phyloP scores from a whole-genome alignment of 2,797 vertebrate genomes.

The Mus caroli region DNA sequence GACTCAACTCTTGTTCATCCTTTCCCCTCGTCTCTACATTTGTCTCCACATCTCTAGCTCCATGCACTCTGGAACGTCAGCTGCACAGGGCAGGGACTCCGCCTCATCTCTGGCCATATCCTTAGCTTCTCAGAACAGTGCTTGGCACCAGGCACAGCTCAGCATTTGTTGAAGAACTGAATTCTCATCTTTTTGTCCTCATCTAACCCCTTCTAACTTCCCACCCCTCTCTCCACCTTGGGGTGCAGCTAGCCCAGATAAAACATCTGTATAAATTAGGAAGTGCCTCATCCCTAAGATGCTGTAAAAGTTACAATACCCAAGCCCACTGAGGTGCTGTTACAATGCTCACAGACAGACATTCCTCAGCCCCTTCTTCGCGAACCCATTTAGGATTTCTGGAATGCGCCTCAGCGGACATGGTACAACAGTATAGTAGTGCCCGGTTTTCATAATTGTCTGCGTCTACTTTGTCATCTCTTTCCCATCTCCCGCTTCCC shows the following conservation, averaged over 20 bases:
- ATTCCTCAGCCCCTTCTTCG: not conserved
- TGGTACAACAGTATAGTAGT: fast-evolving
- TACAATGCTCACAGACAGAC: not conserved
- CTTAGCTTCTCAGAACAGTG: not conserved
- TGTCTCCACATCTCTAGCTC: not conserved
- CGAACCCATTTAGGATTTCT: not conserved
- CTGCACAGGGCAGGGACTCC: not conserved
- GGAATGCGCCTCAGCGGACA: fast-evolving
- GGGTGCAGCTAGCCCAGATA: not conserved
- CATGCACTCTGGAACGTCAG: not conserved
- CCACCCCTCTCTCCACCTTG: not conserved
- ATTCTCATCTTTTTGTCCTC: not conserved
- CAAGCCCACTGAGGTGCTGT: not conserved
- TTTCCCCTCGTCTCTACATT: too few species aligned
- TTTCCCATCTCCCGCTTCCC: not conserved
- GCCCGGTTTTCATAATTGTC: not conserved
- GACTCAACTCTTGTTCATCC: not conserved
- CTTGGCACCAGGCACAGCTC: not conserved
- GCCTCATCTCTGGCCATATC: too few species aligned
- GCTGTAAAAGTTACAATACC: not conserved
- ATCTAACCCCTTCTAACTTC: not conserved
- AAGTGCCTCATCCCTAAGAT: not conserved
- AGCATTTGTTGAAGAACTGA: not conserved
- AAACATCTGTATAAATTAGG: not conserved
- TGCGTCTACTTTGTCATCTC: not conserved